Evolutionary conservation across 2,888 invertebrate species (phyloP), one percentile per base, ranked within the genome.

Genomic region (Actias luna): DNA sequence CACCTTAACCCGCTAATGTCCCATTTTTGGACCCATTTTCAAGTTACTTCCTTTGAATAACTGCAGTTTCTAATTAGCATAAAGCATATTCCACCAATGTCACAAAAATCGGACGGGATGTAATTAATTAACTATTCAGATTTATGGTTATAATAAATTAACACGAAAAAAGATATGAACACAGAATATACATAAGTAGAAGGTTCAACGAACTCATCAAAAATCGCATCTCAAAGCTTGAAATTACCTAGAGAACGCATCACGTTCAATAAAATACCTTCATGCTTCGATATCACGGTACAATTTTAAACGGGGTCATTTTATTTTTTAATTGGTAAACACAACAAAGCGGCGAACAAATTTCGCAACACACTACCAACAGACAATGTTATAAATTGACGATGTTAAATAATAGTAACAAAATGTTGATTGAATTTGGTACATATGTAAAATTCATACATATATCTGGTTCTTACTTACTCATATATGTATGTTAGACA

Each of bases 181-280:
- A 64, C 76, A 71, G 76, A 74, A 82, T 73, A 80, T 73, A 77
- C 70, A 69, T 65, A 64, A 69, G 66, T 65, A 70, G 66, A 65
- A 71, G 80, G 87, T 82, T 84, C 79, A 85, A 83, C 70, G 78
- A 78, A 84, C 88, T 74, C 80, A 79, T 84, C 74, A 76, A 77
- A 73, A 79, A 75, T 70, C 70, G 74, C 76, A 80, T 76, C 74
- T 72, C 46, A 63, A 68, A 69, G 70, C 67, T 64, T 59, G 64
- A 58, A 58, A 65, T 65, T 68, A 65, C 63, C 64, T 65, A 61
- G 64, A 59, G 55, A 25, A 55, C 16, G 16, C n/a, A 18, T 57
- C 46, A 18, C 60, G 62, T 14, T 31, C 62, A 61, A 75, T 60
- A 64, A 64, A 60, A 67, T 62, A 65, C 66, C 63, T 68, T 72